A percentile compares a stretch with the other conserved stretches of the same genome.
Evolutionary conservation across 2,888 invertebrate species (phyloP).

Genomic region (Drosophila parthenogenetica): DNA sequence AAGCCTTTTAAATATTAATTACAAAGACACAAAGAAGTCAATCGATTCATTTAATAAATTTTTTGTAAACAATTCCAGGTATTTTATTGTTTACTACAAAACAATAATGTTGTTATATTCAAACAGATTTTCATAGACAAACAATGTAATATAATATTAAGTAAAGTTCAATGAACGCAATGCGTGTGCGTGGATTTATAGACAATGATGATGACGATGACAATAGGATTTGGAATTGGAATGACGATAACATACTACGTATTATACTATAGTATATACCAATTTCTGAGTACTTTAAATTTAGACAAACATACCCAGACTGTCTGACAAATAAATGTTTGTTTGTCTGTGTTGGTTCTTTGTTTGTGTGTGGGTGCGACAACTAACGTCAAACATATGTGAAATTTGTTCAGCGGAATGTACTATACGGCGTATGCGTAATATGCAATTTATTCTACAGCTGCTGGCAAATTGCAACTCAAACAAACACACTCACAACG

Average conservation of each 20-base stretch:
- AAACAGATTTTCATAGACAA: conserved; percentile 9
- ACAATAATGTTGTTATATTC: neutral
- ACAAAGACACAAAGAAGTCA: no score
- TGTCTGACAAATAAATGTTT: conserved; percentile 60
- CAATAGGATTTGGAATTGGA: conserved; percentile 5
- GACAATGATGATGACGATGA: conserved; percentile 32
- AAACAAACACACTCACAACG: conserved; percentile 31
- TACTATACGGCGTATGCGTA: conserved; percentile 72
- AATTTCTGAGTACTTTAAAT: conserved; percentile 66
- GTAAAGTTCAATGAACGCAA: conserved; percentile 68
- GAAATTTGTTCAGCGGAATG: conserved; percentile 38
- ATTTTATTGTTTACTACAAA: neutral
- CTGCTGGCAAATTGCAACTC: conserved; percentile 69
- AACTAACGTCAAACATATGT: conserved; percentile 41
- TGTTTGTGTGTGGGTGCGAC: conserved; percentile 25
- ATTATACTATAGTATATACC: neutral
- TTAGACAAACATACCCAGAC: conserved; percentile 62
- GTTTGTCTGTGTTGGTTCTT: conserved; percentile 31
- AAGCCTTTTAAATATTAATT: no score
- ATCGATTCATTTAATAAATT: no score
- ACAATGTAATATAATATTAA: conserved; percentile 34
- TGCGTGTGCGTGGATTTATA: conserved; percentile 60
- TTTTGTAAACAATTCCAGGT: neutral
- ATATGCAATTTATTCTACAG: conserved; percentile 74
- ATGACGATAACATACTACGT: conserved; percentile 25